Percentiles rank a stretch among this genome's conserved stretches.
Evolutionary conservation across 1,140 invertebrate genomes (phyloP).

Genomic region (Pectinophora gossypiella): DNA sequence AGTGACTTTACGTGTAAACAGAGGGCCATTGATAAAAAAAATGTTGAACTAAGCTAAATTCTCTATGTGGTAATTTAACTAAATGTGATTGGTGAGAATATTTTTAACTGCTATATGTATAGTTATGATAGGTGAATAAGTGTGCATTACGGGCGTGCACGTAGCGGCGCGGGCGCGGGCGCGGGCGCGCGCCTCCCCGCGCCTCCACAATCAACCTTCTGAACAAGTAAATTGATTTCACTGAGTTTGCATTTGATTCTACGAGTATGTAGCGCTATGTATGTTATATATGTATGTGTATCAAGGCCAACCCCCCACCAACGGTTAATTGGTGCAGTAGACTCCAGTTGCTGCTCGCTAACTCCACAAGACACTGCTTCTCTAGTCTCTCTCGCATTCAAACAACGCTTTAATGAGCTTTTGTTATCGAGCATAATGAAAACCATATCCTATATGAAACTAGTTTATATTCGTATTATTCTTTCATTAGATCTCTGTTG

Average conservation of each 20-base stretch:
- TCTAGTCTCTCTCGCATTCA: constrained; percentile 72
- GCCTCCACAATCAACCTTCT: constrained; percentile 1
- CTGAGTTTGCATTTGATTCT: constrained; percentile 35
- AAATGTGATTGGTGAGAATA: constrained; percentile 73
- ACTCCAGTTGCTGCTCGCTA: constrained; percentile 59
- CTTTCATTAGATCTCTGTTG: constrained; percentile 74
- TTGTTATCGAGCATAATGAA: constrained; percentile 69
- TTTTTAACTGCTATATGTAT: constrained; percentile 71
- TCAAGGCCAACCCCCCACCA: constrained; percentile 56
- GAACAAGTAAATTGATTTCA: constrained; percentile 10
- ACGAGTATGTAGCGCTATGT: constrained; percentile 31
- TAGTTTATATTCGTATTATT: constrained; percentile 74
- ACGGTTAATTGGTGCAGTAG: constrained; percentile 73
- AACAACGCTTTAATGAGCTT: constrained; percentile 60
- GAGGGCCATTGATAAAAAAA: constrained; percentile 72
- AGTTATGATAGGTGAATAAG: constrained; percentile 67
- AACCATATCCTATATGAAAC: constrained; percentile 67
- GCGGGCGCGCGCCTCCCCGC: not conserved
- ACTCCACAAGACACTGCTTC: constrained; percentile 62
- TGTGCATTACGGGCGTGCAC: constrained; percentile 26
- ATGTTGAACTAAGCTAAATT: constrained; percentile 73
- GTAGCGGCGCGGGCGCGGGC: too few species aligned
- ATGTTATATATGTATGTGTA: constrained; percentile 55
- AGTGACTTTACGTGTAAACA: constrained; percentile 75
- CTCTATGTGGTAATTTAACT: constrained; percentile 71